Conservation (phyloP, 2,888 invertebrate species). For the Drosophila siamana region DNA sequence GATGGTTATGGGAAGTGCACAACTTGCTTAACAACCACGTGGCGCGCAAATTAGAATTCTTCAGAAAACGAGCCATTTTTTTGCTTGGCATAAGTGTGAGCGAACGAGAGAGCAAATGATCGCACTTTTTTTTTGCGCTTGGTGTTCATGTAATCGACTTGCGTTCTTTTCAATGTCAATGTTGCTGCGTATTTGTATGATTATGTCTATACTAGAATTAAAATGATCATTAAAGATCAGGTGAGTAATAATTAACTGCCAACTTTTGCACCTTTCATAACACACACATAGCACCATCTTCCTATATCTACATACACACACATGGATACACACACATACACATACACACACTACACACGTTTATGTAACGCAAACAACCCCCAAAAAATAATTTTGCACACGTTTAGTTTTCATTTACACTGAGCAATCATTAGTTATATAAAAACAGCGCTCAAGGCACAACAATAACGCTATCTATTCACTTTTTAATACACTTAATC, state of each 20-base stretch:
- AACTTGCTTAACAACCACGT: conserved; percentile 71
- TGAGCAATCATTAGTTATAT: conserved; percentile 30
- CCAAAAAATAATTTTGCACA: conserved; percentile 45
- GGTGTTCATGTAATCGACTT: conserved; percentile 69
- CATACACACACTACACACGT: conserved; percentile 48
- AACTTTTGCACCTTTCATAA: conserved; percentile 36
- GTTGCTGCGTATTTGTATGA: conserved; percentile 33
- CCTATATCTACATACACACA: conserved; percentile 11
- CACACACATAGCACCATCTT: conserved; percentile 3
- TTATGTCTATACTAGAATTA: neutral
- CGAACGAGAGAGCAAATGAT: conserved; percentile 35
- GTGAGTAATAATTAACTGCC: conserved; percentile 13
- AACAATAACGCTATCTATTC: conserved; percentile 18
- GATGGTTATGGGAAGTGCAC: conserved; percentile 21
- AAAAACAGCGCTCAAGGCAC: conserved; percentile 17
- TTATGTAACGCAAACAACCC: conserved; percentile 78
- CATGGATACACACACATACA: conserved; percentile 15
- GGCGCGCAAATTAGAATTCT: conserved; percentile 56
- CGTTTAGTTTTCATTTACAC: conserved; percentile 10
- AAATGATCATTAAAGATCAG: conserved; percentile 3
- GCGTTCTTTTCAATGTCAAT: conserved; percentile 65
- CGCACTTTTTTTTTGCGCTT: conserved; percentile 12
- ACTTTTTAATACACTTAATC: conserved; percentile 39
- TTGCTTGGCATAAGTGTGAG: conserved; percentile 12
- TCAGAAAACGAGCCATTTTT: conserved; percentile 33